Conservation (phyloP, 2,888 invertebrate species). For the Spialia ferax region DNA sequence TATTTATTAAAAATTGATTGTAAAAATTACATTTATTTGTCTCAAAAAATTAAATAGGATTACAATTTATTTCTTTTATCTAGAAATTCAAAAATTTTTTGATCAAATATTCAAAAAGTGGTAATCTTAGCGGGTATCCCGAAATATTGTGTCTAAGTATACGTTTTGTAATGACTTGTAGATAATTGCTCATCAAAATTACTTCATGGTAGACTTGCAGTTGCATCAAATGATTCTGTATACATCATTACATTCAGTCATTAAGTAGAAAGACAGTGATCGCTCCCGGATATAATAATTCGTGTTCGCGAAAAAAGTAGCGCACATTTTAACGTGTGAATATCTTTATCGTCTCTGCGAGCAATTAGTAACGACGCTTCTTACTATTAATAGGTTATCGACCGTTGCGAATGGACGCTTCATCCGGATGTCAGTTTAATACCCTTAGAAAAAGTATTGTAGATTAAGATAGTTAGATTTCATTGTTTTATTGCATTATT, state of each 20-base stretch:
- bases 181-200: too few relatives aligned
- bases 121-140: too few relatives aligned
- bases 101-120: too few relatives aligned
- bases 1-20: too few relatives aligned
- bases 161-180: too few relatives aligned
- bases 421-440: slow-evolving; percentile 19
- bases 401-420: slow-evolving; percentile 30
- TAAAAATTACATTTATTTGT: too few relatives aligned
- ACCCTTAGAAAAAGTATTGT: not conserved
- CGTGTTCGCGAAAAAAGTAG: not conserved
- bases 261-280: not conserved
- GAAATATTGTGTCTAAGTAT: too few relatives aligned
- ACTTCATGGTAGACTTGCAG: not conserved
- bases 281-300: slow-evolving; percentile 19
- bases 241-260: too few relatives aligned
- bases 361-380: slow-evolving; percentile 38
- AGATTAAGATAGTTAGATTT: not conserved
- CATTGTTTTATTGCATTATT: not conserved
- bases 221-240: not conserved
- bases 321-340: slow-evolving; percentile 24
- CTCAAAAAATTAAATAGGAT: too few relatives aligned
- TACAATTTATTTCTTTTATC: too few relatives aligned
- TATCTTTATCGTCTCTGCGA: slow-evolving; percentile 42
- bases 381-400: slow-evolving; percentile 41
- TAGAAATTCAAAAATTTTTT: too few relatives aligned